These are phyloP conservation scores for Cephonodes hylas DNA, from an alignment of 2,888 invertebrate genomes.

Conservation along the genomic window DNA sequence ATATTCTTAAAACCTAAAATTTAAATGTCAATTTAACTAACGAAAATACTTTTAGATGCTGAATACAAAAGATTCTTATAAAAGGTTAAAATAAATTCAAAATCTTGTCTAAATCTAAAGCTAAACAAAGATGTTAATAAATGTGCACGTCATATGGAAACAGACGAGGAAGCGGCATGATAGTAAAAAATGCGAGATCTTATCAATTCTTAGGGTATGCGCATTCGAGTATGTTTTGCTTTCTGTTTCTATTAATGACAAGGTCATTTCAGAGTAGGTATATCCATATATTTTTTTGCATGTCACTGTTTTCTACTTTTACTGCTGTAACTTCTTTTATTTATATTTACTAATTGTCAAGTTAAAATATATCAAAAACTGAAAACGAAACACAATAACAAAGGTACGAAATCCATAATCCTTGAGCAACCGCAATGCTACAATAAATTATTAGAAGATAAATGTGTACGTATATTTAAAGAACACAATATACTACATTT, in stretches of 20 bases:
- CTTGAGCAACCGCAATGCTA: too few species aligned
- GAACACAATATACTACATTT: too few species aligned
- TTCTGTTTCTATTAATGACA: constrained; percentile 43
- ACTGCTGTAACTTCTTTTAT: not conserved
- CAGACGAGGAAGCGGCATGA: constrained; percentile 31
- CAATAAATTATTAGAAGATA: too few species aligned
- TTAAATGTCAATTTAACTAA: too few species aligned
- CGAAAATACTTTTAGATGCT: too few species aligned
- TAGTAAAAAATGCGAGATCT: constrained; percentile 35
- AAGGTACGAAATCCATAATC: too few species aligned
- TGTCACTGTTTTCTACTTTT: not conserved
- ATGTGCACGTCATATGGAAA: constrained; percentile 14
- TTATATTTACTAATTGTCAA: not conserved
- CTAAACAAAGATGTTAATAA: constrained; percentile 4
- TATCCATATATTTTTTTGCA: not conserved
- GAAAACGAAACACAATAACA: too few species aligned
- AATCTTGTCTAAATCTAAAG: not conserved
- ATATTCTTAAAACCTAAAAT: too few species aligned
- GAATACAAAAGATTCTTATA: not conserved
- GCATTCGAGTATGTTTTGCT: constrained; percentile 35
- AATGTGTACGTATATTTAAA: too few species aligned
- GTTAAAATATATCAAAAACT: too few species aligned
- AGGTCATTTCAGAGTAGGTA: constrained; percentile 27
- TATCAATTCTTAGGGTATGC: constrained; percentile 29
- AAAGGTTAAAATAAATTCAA: not conserved